Base-by-base conservation (phyloP, 2,888 invertebrate species). In the Sinodicranocentrus sp. region DNA sequence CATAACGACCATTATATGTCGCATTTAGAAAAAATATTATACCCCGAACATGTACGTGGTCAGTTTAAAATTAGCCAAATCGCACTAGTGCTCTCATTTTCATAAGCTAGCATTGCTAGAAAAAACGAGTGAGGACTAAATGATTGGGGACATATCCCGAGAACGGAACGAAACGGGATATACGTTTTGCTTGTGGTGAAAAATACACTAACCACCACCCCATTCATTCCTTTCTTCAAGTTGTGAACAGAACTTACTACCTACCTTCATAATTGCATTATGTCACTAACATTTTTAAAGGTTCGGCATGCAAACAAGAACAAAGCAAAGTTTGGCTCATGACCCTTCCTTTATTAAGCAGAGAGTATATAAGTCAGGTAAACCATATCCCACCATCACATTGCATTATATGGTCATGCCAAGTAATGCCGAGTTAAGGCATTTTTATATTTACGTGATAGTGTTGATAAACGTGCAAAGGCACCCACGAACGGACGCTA, bases 81-180 rank as follows among this genome's bases (percentile, higher is more conserved):
- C 33, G 48, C n/a, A 48, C n/a, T n/a, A 48, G 10, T 48, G 48
- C 48, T 48, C 48, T 48, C 48, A 2, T 48, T 48, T 48, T 48
- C 13, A 2, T 48, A 5, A 3, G 13, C n/a, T n/a, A 48, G n/a
- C 2, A 48, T n/a, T 5, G 48, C 48, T n/a, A 48, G 15, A 10
- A 48, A 5, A 39, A 39, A 39, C 5, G 48, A 48, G 48, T 21
- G 21, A 57, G 70, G 39, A 5, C 57, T 23, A 71, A 71, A 54
- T 71, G 23, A 71, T 71, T 71, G 21, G 57, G 71, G 71, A 13
- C 71, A 57, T 57, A 33, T 33, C 33, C n/a, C n/a, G 33, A 33
- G 33, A 33, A 33, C 33, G 33, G 33, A 33, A 3, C 15, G 21
- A 70, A 52, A 52, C 70, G 26, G 70, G 26, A n/a, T 39, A 48